phyloP scores from a whole-genome alignment of 2,888 invertebrate genomes.

The Plebejus argus region DNA sequence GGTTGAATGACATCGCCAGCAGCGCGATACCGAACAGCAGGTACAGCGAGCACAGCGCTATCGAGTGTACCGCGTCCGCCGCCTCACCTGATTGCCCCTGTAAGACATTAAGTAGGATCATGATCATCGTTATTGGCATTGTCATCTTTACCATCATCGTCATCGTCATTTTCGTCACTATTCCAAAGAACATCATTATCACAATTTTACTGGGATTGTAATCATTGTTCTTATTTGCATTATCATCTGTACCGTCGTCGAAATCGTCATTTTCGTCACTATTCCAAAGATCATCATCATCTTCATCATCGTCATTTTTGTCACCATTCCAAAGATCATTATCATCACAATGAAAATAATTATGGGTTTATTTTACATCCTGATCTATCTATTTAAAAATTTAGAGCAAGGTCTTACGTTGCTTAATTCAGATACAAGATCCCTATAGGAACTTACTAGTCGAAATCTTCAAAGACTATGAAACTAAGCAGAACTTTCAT shows the following conservation, averaged over 20 bases:
- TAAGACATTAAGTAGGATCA: neutral
- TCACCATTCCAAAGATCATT: no score
- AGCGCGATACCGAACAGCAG: slow-evolving; percentile 96
- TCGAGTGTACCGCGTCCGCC: slow-evolving; percentile 72
- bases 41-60: slow-evolving; percentile 95
- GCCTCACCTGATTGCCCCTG: slow-evolving; percentile 54
- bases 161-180: neutral
- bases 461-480: no score
- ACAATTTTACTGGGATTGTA: neutral
- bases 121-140: neutral
- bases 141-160: neutral
- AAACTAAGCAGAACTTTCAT: neutral
- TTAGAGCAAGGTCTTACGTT: no score
- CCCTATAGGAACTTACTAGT: no score
- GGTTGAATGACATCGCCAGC: slow-evolving; percentile 97
- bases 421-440: no score
- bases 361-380: no score
- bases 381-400: no score
- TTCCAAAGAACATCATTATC: no score
- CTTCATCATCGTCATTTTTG: no score
- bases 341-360: no score
- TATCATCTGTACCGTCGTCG: neutral
- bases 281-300: neutral
- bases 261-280: neutral
- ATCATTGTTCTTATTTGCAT: neutral